Conservation (phyloP, 1,140 invertebrate species). For the Drosophila saltans region DNA sequence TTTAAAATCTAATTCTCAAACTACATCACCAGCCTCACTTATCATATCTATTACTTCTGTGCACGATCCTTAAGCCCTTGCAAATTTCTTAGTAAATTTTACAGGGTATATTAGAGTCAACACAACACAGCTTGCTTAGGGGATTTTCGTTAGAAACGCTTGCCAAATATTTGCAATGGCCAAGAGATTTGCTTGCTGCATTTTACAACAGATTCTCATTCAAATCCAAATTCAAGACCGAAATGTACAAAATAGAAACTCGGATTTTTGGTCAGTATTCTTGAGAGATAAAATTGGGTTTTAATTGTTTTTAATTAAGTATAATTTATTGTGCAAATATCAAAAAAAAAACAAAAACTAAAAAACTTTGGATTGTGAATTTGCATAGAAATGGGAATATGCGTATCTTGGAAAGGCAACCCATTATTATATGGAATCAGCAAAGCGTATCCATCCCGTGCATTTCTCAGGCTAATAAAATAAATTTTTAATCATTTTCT, state of each 20-base stretch:
- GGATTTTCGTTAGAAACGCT: conserved; percentile 54
- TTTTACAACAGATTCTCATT: conserved; percentile 20
- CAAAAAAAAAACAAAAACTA: conserved; percentile 19
- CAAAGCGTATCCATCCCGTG: not conserved
- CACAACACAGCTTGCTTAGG: not conserved
- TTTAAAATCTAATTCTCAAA: no score
- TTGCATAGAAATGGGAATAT: conserved; percentile 32
- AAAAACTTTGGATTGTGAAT: conserved; percentile 7
- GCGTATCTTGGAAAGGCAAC: no score
- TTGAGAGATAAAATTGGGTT: conserved; percentile 64
- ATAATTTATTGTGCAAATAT: conserved; percentile 77
- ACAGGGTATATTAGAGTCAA: not conserved
- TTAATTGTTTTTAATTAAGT: conserved; percentile 82
- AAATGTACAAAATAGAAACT: conserved; percentile 40
- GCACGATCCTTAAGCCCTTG: no score
- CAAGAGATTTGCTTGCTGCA: conserved; percentile 45
- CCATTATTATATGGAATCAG: not conserved
- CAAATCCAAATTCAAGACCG: conserved; percentile 24
- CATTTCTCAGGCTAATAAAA: no score
- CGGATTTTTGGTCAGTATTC: conserved; percentile 36
- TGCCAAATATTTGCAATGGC: conserved; percentile 68
- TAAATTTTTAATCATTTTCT: not conserved
- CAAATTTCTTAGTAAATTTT: not conserved
- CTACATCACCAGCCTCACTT: no score
- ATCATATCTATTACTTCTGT: no score